Conservation (phyloP, 2,113 vertebrate genomes). For the Saccopteryx leptura region DNA sequence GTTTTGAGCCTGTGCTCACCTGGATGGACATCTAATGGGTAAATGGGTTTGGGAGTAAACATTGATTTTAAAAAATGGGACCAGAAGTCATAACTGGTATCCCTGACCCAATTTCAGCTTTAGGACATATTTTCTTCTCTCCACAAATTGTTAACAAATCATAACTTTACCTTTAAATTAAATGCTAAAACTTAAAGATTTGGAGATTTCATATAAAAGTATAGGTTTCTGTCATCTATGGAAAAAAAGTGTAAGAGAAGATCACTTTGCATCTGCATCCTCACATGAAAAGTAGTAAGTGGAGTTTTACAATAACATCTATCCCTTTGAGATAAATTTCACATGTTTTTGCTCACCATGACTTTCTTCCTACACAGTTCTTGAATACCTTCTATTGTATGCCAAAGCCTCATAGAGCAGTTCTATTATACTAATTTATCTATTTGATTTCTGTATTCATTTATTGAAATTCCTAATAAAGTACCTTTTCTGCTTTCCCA, state of each 20-base stretch:
- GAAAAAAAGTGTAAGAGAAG: background rate
- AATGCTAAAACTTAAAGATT: background rate
- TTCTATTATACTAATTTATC: background rate
- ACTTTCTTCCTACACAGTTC: background rate
- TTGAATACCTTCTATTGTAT: background rate
- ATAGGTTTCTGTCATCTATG: background rate
- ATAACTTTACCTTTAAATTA: background rate
- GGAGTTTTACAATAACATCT: background rate
- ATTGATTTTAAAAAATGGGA: background rate
- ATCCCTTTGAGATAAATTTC: background rate
- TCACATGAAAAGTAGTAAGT: background rate
- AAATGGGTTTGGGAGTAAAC: background rate
- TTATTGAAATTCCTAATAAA: background rate
- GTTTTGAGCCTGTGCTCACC: background rate
- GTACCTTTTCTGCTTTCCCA: background rate
- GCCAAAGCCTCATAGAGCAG: background rate
- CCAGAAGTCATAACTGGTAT: background rate
- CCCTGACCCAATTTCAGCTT: background rate
- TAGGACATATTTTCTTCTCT: background rate
- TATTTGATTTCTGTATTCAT: background rate
- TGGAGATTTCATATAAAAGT: background rate
- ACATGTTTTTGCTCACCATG: background rate
- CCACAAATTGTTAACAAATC: background rate
- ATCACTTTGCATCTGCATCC: background rate
- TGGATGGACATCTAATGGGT: background rate